These are phyloP conservation scores for Morpho deidamia DNA, from an alignment of 2,888 invertebrate species.

Conservation along the genomic window DNA sequence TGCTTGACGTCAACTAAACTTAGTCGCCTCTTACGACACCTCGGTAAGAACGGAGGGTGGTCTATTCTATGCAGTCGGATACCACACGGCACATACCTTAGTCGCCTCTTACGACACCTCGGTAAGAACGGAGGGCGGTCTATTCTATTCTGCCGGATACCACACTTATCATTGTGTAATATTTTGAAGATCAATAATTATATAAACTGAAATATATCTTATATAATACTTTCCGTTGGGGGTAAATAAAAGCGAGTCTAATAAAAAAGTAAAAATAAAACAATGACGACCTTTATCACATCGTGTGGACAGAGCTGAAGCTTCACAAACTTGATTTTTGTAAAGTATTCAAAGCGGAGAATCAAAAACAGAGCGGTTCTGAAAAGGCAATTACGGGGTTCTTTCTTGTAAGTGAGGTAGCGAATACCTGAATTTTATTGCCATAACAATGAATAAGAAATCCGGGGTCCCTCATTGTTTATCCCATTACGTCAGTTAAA, in stretches of 20 bases:
- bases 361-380: conserved; percentile 39
- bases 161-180: too few relatives aligned
- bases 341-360: conserved; percentile 36
- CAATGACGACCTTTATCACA: neutral
- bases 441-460: conserved; percentile 46
- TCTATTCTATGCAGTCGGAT: too few relatives aligned
- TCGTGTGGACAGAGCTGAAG: conserved; percentile 15
- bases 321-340: conserved; percentile 32
- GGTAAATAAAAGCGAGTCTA: too few relatives aligned
- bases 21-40: too few relatives aligned
- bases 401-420: conserved; percentile 67
- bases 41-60: too few relatives aligned
- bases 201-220: too few relatives aligned
- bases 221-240: too few relatives aligned
- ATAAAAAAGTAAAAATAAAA: neutral
- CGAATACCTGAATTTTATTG: conserved; percentile 68
- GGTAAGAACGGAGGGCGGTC: too few relatives aligned
- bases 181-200: neutral
- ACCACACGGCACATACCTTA: too few relatives aligned
- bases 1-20: too few relatives aligned
- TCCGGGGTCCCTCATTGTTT: conserved; percentile 50
- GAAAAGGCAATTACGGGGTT: conserved; percentile 53
- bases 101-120: too few relatives aligned
- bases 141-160: too few relatives aligned
- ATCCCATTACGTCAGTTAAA: conserved; percentile 68